A percentile compares a stretch with the other conserved stretches of the same genome.
Evolutionary conservation across 2,797 vertebrate genomes (phyloP).

Genomic region (Hapalemur alaotrensis): DNA sequence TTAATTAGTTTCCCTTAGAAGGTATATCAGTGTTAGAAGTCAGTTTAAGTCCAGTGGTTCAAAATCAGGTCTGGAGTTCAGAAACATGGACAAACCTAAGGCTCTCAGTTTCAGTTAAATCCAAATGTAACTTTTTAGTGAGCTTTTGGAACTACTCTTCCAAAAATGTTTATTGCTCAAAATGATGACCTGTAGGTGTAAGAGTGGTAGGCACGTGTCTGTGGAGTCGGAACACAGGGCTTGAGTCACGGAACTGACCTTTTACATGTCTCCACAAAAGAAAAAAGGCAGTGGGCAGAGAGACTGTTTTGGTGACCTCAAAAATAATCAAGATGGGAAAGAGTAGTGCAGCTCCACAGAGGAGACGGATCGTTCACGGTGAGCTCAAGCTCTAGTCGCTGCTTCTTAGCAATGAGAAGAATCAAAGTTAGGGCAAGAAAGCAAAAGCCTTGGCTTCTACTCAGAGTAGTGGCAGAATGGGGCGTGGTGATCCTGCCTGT

Average conservation of each 20-base stretch:
- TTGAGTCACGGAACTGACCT: neutral
- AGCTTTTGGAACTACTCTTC: neutral
- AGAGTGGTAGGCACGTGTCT: neutral
- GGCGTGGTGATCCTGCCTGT: neutral
- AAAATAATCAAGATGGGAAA: neutral
- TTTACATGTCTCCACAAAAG: neutral
- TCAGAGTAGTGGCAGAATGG: neutral
- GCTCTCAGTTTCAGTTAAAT: conserved; percentile 7
- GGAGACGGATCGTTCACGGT: neutral
- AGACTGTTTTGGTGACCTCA: neutral
- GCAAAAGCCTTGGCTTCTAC: neutral
- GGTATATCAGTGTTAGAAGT: neutral
- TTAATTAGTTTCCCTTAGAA: neutral
- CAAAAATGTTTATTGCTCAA: neutral
- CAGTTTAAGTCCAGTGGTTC: neutral
- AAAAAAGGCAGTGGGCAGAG: neutral
- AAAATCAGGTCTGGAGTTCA: neutral
- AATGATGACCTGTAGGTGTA: neutral
- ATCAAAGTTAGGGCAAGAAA: neutral
- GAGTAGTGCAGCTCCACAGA: neutral
- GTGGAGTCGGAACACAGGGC: neutral
- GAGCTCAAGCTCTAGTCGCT: neutral
- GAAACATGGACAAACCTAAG: neutral
- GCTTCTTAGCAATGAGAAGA: neutral
- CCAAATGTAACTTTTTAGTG: neutral